Evolutionary conservation across 2,888 invertebrate genomes (phyloP).

Genomic region (Drosophila dives): DNA sequence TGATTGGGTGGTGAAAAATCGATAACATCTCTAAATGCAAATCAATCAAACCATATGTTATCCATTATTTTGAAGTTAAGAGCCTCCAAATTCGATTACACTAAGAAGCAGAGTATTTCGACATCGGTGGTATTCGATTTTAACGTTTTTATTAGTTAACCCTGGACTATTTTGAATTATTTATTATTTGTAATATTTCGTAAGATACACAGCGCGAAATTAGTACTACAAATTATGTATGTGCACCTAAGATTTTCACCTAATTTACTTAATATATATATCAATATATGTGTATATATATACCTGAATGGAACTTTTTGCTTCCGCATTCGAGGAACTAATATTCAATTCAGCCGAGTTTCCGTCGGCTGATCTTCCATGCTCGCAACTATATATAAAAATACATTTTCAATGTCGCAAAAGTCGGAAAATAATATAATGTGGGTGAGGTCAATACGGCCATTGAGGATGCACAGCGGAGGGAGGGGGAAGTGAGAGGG

Average conservation of each 20-base stretch:
- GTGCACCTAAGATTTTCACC: conserved; percentile 1
- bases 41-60: neutral
- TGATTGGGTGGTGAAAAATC: neutral
- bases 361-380: conserved; percentile 17
- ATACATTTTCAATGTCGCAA: conserved; percentile 66
- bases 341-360: conserved; percentile 23
- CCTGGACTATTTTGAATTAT: neutral
- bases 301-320: conserved; percentile 23
- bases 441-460: conserved; percentile 71
- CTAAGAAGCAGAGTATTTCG: neutral
- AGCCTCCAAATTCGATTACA: neutral
- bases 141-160: neutral
- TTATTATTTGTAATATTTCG: neutral
- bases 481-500: neutral
- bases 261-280: neutral
- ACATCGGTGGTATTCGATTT: neutral
- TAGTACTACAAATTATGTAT: neutral
- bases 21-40: neutral
- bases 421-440: conserved; percentile 53
- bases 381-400: conserved; percentile 30
- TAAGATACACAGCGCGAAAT: neutral
- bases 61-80: neutral
- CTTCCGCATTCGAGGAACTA: conserved; percentile 58
- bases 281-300: neutral
- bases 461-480: conserved; percentile 17